phyloP scores from a whole-genome alignment of 2,888 invertebrate species.

The Stenchaetothrips biformis region DNA sequence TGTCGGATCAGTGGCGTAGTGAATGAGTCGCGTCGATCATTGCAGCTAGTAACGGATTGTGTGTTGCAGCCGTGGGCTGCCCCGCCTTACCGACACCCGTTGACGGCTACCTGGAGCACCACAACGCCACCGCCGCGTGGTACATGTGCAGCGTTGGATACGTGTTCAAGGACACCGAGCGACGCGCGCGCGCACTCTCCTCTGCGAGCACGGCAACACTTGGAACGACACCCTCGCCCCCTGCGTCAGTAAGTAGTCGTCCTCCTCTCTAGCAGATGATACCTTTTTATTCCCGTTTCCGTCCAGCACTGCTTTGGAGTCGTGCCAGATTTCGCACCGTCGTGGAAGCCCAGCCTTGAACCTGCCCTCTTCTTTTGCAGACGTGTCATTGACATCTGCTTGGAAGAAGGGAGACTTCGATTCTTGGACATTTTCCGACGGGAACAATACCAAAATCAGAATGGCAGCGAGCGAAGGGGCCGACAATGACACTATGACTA shows the following conservation, averaged over 20 bases:
- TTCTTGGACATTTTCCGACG: not conserved
- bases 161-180: constrained; percentile 62
- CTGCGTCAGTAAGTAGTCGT: constrained; percentile 7
- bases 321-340: not conserved
- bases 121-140: constrained; percentile 59
- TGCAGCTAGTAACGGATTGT: not conserved
- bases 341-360: not conserved
- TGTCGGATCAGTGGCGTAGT: too few relatives aligned
- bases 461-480: not conserved
- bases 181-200: constrained; percentile 56
- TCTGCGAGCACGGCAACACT: constrained; percentile 52
- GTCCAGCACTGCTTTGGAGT: too few relatives aligned
- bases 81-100: constrained; percentile 57
- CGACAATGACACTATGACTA: not conserved
- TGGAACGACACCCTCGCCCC: not conserved
- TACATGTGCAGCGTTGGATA: constrained; percentile 65
- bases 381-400: not conserved
- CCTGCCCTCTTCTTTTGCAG: not conserved
- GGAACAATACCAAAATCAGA: not conserved
- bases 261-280: too few relatives aligned
- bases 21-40: too few relatives aligned
- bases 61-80: constrained; percentile 39
- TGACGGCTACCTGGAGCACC: constrained; percentile 64
- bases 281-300: too few relatives aligned
- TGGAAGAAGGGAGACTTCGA: not conserved